phyloP scores from a whole-genome alignment of 2,113 vertebrate species.

The Otus sunia region DNA sequence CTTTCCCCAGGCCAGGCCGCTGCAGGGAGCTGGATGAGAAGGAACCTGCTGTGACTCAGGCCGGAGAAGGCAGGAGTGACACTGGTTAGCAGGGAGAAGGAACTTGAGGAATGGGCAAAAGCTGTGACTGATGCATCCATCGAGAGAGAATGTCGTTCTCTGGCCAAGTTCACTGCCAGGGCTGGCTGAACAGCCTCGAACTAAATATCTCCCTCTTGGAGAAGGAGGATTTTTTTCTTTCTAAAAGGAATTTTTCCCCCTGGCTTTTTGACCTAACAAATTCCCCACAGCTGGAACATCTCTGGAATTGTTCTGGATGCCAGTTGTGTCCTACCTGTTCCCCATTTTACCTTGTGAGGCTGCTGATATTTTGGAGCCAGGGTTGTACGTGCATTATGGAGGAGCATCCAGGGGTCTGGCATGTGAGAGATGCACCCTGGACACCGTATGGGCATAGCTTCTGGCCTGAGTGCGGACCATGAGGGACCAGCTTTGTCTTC shows the following conservation, averaged over 20 bases:
- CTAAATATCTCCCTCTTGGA: background rate
- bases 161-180: slow-evolving; percentile 1
- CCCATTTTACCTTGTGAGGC: background rate
- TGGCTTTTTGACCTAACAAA: background rate
- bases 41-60: slow-evolving; percentile 21
- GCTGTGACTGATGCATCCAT: slow-evolving; percentile 25
- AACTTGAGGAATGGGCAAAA: slow-evolving; percentile 63
- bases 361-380: background rate
- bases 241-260: background rate
- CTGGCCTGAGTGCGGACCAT: background rate
- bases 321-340: background rate
- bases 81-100: slow-evolving; percentile 47
- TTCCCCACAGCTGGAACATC: background rate
- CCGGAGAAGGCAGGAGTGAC: background rate
- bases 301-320: background rate
- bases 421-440: too few species aligned
- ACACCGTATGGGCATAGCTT: fast-evolving
- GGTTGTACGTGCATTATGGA: background rate
- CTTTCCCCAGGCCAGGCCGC: background rate
- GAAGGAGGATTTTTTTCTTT: background rate
- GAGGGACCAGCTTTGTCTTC: background rate
- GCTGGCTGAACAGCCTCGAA: background rate
- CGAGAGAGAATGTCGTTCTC: slow-evolving; percentile 3
- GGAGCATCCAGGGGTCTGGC: background rate
- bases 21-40: slow-evolving; percentile 49